These are phyloP conservation scores for Alviniconcha marisindica DNA, from an alignment of 1,140 invertebrate genomes.

Conservation along the genomic window DNA sequence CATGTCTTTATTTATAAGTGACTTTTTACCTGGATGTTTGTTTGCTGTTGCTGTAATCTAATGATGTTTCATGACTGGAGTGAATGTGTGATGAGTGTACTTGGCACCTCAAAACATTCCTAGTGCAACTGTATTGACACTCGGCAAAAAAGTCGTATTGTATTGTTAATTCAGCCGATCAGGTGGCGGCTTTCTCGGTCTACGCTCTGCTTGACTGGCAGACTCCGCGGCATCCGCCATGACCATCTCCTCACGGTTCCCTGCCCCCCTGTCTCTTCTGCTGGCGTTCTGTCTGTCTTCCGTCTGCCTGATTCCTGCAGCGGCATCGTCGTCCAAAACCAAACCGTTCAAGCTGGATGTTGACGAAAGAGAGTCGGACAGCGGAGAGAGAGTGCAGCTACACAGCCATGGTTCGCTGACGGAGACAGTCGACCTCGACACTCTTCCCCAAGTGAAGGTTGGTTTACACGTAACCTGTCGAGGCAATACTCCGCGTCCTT, in stretches of 20 bases:
- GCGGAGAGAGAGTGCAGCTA: constrained; percentile 31
- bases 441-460: constrained; percentile 6
- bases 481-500: background rate
- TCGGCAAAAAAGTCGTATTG: no score
- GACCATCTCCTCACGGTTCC: background rate
- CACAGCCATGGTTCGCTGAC: constrained; percentile 29
- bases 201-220: background rate
- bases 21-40: no score
- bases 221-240: background rate
- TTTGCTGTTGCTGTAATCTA: no score
- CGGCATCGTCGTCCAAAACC: background rate
- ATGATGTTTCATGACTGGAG: no score
- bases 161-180: no score
- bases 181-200: background rate
- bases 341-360: constrained; percentile 31
- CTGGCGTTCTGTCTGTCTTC: background rate
- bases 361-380: constrained; percentile 5
- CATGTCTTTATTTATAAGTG: no score
- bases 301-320: background rate
- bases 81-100: no score
- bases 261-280: no score
- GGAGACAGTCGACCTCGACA: constrained; percentile 31
- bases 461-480: no score
- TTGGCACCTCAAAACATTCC: no score
- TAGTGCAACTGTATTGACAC: no score